Conservation (phyloP, 2,113 vertebrate genomes). For the Gnathonemus echidnorhynchus region DNA sequence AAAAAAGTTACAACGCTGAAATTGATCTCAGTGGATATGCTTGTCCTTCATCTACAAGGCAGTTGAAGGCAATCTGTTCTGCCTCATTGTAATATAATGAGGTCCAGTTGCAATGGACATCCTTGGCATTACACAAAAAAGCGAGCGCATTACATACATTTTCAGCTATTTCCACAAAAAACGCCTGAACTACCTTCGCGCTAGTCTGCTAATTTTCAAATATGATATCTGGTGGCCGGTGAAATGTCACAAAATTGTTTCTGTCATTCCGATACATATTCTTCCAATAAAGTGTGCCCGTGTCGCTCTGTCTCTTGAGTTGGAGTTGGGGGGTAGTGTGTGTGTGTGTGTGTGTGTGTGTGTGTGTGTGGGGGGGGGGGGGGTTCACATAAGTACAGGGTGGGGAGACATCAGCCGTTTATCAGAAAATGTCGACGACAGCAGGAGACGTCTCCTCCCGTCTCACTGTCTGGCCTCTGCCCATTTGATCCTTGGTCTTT, state of each 20-base stretch:
- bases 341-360: background rate
- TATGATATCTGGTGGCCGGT: slow-evolving; percentile 31
- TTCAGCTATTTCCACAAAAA: slow-evolving; percentile 20
- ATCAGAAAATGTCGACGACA: background rate
- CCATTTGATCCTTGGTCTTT: background rate
- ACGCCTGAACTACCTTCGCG: background rate
- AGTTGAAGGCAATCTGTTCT: slow-evolving; percentile 44
- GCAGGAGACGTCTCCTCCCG: background rate
- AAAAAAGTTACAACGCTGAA: background rate
- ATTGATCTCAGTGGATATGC: slow-evolving; percentile 29
- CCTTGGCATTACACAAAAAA: slow-evolving; percentile 46
- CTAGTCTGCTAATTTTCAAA: slow-evolving; percentile 47
- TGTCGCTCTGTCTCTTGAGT: background rate
- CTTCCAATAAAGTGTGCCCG: background rate
- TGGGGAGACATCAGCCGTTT: slow-evolving; percentile 6
- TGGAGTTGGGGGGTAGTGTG: background rate
- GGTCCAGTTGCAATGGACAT: slow-evolving; percentile 38
- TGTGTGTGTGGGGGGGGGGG: background rate
- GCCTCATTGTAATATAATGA: slow-evolving; percentile 28
- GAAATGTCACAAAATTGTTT: background rate
- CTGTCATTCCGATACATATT: background rate
- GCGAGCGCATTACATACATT: slow-evolving; percentile 29
- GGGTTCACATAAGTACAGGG: background rate
- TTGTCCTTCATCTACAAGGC: slow-evolving; percentile 35
- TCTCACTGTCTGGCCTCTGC: background rate